Conservation (phyloP, 2,113 vertebrate species). For the Polypterus bichir region DNA sequence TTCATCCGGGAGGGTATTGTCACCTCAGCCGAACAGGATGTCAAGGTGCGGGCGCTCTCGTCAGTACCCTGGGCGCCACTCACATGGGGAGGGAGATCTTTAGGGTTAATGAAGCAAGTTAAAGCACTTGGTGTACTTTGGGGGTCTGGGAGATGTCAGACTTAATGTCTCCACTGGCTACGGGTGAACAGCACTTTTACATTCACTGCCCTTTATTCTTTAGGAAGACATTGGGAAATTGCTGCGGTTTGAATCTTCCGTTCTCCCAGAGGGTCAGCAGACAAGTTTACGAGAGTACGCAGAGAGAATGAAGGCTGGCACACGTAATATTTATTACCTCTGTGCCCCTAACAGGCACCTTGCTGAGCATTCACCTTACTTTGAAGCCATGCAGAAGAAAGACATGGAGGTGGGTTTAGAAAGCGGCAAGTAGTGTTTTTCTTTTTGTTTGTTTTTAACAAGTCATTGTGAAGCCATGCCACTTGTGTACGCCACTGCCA, state of each 20-base stretch:
- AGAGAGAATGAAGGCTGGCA: conserved; percentile 76
- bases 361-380: conserved; percentile 86
- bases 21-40: conserved; percentile 75
- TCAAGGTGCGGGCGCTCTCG: conserved; percentile 59
- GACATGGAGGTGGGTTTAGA: conserved; percentile 70
- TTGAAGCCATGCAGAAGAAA: conserved; percentile 89
- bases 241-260: conserved; percentile 76
- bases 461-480: too few relatives aligned
- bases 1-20: conserved; percentile 96
- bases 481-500: too few relatives aligned
- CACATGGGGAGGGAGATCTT: neutral
- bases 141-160: too few relatives aligned
- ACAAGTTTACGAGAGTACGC: conserved; percentile 74
- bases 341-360: conserved; percentile 81
- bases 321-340: conserved; percentile 88
- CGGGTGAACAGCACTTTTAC: too few relatives aligned
- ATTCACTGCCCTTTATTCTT: neutral
- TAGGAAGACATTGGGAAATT: conserved; percentile 89
- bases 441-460: too few relatives aligned
- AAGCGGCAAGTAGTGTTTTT: neutral
- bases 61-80: neutral
- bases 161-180: too few relatives aligned
- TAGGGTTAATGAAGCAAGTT: too few relatives aligned
- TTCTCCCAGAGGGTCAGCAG: conserved; percentile 67
- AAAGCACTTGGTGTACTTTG: too few relatives aligned